Conservation (phyloP, 1,140 invertebrate species). For the Lucilia cuprina region DNA sequence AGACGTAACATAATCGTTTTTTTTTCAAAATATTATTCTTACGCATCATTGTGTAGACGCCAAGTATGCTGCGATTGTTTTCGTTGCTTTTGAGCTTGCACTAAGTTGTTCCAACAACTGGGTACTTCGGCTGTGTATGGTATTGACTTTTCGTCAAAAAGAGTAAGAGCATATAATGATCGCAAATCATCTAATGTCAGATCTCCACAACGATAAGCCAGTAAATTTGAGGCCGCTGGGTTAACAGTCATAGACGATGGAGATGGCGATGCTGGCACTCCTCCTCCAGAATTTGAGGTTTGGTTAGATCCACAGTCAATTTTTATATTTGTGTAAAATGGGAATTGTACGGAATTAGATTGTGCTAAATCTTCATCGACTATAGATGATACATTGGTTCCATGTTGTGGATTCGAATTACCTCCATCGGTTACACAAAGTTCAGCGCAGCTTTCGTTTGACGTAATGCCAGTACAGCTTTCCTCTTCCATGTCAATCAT, state of each 20-base stretch:
- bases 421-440: constrained; percentile 13
- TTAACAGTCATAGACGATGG: constrained; percentile 38
- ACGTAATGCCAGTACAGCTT: background rate
- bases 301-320: constrained; percentile 32
- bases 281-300: background rate
- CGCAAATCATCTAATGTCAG: constrained; percentile 67
- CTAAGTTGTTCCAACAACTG: constrained; percentile 90
- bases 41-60: constrained; percentile 84
- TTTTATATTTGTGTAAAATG: constrained; percentile 46
- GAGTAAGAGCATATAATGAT: constrained; percentile 70
- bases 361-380: background rate
- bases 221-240: constrained; percentile 53
- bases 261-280: constrained; percentile 33
- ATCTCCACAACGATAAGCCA: constrained; percentile 67
- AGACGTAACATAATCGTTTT: too few species aligned
- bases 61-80: constrained; percentile 84
- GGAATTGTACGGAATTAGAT: background rate
- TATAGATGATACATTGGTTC: background rate
- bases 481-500: constrained; percentile 71
- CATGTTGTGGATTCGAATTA: background rate
- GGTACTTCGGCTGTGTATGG: constrained; percentile 88
- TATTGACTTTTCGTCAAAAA: constrained; percentile 66
- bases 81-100: constrained; percentile 84
- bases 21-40: constrained; percentile 45
- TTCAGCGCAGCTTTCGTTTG: background rate